Percentiles rank a stretch among this genome's conserved stretches.
phyloP scores from a whole-genome alignment of 92 coral and sea anemone species.

The Heteractis magnifica region DNA sequence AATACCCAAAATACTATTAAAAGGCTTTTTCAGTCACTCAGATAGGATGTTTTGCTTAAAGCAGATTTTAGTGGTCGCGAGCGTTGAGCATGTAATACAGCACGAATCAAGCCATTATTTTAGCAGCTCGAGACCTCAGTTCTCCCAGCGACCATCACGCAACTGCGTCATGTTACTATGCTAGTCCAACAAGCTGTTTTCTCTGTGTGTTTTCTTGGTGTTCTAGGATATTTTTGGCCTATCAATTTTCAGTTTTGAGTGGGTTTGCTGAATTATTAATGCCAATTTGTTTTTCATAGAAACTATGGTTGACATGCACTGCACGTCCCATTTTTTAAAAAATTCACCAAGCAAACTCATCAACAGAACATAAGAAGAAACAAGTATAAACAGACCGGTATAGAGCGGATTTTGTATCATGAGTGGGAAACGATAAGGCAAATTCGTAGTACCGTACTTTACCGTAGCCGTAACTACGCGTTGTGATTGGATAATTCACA shows the following conservation, averaged over 20 bases:
- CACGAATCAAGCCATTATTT: neutral
- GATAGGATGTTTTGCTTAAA: neutral
- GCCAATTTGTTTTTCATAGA: neutral
- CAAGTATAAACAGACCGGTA: too few species aligned
- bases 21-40: neutral
- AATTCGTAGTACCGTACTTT: too few species aligned
- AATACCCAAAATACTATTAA: neutral
- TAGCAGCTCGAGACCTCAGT: neutral
- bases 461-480: too few species aligned
- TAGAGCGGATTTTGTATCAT: too few species aligned
- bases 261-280: neutral
- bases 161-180: too few species aligned
- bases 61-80: neutral
- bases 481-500: too few species aligned
- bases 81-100: neutral
- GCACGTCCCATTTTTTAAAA: neutral
- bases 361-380: too few species aligned
- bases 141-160: too few species aligned
- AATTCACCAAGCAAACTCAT: neutral
- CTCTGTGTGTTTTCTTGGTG: too few species aligned
- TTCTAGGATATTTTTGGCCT: neutral
- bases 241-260: too few species aligned
- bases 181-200: too few species aligned
- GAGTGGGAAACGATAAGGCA: too few species aligned
- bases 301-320: neutral